Conservation (phyloP, 2,113 vertebrate genomes). For the Oncorhynchus gorbuscha region DNA sequence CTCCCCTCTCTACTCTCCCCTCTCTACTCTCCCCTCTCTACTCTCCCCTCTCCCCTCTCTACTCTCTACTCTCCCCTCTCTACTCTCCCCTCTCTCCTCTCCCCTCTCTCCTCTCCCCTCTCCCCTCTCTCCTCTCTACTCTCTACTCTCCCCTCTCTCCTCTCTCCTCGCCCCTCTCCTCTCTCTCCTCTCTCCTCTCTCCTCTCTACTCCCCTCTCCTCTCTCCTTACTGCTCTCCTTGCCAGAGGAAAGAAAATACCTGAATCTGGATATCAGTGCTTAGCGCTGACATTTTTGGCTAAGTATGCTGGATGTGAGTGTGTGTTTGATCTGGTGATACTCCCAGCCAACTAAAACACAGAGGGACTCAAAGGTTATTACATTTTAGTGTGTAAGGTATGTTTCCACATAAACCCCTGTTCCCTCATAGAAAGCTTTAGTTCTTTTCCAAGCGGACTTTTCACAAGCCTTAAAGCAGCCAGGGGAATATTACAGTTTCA, state of each 20-base stretch:
- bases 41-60: no score
- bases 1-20: no score
- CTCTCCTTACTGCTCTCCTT: slow-evolving; percentile 20
- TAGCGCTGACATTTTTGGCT: slow-evolving; percentile 74
- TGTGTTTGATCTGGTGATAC: slow-evolving; percentile 71
- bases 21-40: no score
- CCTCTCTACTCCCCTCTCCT: no score
- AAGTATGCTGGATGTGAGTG: slow-evolving; percentile 68
- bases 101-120: no score
- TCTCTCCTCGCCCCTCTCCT: accelerated
- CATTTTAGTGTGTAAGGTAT: slow-evolving; percentile 75
- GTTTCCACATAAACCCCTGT: slow-evolving; percentile 71
- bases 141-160: no score
- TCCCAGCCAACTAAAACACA: slow-evolving; percentile 75
- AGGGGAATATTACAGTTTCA: slow-evolving; percentile 63
- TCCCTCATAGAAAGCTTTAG: slow-evolving; percentile 58
- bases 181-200: no score
- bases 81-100: background rate
- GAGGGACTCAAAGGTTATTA: slow-evolving; percentile 77
- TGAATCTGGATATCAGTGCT: slow-evolving; percentile 67
- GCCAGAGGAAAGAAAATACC: slow-evolving; percentile 77
- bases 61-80: background rate
- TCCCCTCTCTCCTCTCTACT: no score
- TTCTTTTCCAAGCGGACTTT: slow-evolving; percentile 71
- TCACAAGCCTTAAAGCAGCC: slow-evolving; percentile 56